phyloP scores from a whole-genome alignment of 2,888 invertebrate genomes.

The Agrochola lota region DNA sequence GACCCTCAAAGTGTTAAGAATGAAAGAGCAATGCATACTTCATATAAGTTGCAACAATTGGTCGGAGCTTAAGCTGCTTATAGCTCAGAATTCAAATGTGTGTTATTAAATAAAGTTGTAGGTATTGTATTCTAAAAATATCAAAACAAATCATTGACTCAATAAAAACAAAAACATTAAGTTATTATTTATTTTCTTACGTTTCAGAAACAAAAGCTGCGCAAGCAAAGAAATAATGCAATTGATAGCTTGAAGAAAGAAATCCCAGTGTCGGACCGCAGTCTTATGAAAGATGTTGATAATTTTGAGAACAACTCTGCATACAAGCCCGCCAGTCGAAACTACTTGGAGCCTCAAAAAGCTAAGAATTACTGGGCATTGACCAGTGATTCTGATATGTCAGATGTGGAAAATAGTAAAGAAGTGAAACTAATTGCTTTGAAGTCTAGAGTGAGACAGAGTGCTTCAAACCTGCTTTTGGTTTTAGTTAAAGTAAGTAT shows the following conservation, averaged over 20 bases:
- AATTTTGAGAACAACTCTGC: slow-evolving; percentile 83
- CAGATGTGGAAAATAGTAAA: slow-evolving; percentile 90
- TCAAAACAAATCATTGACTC: background rate
- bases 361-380: slow-evolving; percentile 80
- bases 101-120: background rate
- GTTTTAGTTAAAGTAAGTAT: slow-evolving; percentile 89
- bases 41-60: background rate
- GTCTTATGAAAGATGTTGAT: slow-evolving; percentile 85
- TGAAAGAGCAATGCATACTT: too few species aligned
- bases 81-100: background rate
- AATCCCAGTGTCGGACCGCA: slow-evolving; percentile 85
- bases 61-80: too few species aligned
- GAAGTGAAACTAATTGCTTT: slow-evolving; percentile 87
- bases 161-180: background rate
- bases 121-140: background rate
- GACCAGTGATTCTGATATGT: slow-evolving; percentile 93
- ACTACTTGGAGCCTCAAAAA: slow-evolving; percentile 81
- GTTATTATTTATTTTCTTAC: slow-evolving; percentile 1
- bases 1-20: too few species aligned
- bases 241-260: slow-evolving; percentile 87
- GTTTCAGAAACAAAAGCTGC: slow-evolving; percentile 86
- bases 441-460: slow-evolving; percentile 92
- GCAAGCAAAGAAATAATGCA: slow-evolving; percentile 87
- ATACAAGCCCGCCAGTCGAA: slow-evolving; percentile 83
- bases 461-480: slow-evolving; percentile 91